A percentile compares a stretch with the other conserved stretches of the same genome.
phyloP scores from a whole-genome alignment of 2,113 vertebrate species.

The Plecturocebus donacophilus region DNA sequence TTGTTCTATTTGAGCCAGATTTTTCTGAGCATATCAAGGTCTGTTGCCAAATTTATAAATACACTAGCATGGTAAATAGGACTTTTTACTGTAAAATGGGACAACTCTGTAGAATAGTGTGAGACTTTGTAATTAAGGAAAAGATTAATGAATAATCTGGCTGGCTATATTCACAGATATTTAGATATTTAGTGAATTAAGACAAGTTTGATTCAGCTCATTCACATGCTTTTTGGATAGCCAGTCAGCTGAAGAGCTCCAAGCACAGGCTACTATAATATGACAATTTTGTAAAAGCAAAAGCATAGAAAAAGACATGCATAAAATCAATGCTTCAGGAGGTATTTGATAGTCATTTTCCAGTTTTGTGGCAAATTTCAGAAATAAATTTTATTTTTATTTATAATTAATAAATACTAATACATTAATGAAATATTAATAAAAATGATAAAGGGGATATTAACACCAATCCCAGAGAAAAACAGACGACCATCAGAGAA shows the following conservation, averaged over 20 bases:
- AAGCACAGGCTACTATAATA: not conserved
- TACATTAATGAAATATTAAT: too few species aligned
- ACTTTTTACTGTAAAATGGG: constrained; percentile 87
- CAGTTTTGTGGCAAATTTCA: not conserved
- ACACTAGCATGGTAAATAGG: constrained; percentile 88
- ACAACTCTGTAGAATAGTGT: constrained; percentile 91
- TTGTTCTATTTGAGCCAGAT: constrained; percentile 94
- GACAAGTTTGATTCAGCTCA: not conserved
- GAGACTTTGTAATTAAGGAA: constrained; percentile 86
- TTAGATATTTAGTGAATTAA: constrained; percentile 35
- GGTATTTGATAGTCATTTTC: not conserved
- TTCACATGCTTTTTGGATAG: not conserved
- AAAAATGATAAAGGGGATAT: too few species aligned
- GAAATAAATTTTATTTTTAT: not conserved
- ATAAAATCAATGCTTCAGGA: not conserved
- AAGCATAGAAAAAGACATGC: not conserved
- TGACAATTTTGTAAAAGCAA: not conserved
- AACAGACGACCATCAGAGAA: too few species aligned
- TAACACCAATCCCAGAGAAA: too few species aligned
- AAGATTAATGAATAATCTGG: constrained; percentile 86
- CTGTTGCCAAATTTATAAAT: constrained; percentile 87
- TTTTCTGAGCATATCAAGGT: constrained; percentile 91
- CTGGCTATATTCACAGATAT: constrained; percentile 90
- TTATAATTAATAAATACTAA: too few species aligned
- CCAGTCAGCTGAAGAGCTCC: not conserved